Evolutionary conservation across 2,113 vertebrate species (phyloP), one percentile per base, ranked within the genome.

Genomic region (Zosterops lateralis): DNA sequence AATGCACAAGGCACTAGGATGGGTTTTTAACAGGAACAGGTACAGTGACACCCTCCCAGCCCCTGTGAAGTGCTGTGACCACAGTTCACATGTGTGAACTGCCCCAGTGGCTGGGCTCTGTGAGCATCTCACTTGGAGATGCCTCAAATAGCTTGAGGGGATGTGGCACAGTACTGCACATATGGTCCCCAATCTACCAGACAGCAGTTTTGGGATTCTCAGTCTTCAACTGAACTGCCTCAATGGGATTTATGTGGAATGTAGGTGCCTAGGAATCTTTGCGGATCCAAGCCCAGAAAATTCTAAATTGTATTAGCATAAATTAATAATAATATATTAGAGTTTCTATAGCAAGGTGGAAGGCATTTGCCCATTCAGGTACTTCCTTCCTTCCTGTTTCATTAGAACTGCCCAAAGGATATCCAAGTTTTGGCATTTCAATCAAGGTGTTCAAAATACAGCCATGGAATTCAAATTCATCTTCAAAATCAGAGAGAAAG

Each of bases 401-500:
- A 64, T 65, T 71, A 75, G 28, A 84, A 28, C 22, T 45, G 61
- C 54, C 58, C 45, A 53, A 74, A 56, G 57, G 22, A 53, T 57
- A 75, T 29, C 2, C 3, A 64, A 54, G 13, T 56, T 48, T 26
- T 0, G 0, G 72, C 40, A 45, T 56, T 86, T 78, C 75, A 71
- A 2, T 68, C 42, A 80, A 85, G 56, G 86, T 81, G 44, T 38
- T 80, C 45, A 88, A 80, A 85, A 77, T 17, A 54, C 48, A 60
- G 56, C 34, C 31, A 31, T 67, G 32, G 6, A 32, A 74, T 73
- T 86, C 86, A 82, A 70, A 72, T 28, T 87, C 61, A 64, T 57
- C 42, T 54, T 64, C 26, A 81, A 96, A 70, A 61, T 62, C 79
- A 84, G 56, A 92, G 12, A 58, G 77, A 82, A 65, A 62, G 40